phyloP scores from a whole-genome alignment of 2,797 vertebrate genomes.

The Crypturellus tataupa region DNA sequence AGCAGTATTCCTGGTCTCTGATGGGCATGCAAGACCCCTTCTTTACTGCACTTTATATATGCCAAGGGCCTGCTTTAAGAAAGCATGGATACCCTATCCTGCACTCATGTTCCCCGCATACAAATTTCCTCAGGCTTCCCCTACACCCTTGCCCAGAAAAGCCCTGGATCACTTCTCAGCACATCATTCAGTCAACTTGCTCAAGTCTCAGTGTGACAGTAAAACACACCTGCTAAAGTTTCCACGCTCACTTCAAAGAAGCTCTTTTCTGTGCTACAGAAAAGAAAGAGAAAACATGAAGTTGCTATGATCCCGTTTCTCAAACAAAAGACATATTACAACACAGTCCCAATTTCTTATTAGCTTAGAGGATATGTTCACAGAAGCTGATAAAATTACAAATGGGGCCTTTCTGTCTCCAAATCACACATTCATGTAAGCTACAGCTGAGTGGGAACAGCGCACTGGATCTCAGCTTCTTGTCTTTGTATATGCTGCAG shows the following conservation, averaged over 20 bases:
- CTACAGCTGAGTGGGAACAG: background rate
- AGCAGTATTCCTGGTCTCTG: background rate
- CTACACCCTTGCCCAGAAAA: background rate
- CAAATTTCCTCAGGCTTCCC: background rate
- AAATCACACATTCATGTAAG: background rate
- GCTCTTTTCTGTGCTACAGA: constrained; percentile 57
- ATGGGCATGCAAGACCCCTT: background rate
- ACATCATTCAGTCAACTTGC: background rate
- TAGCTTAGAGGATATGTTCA: background rate
- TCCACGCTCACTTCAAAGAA: constrained; percentile 28
- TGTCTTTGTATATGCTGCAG: background rate
- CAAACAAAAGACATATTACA: background rate
- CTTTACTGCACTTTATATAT: background rate
- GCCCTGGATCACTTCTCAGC: background rate
- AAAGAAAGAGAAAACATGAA: constrained; percentile 26
- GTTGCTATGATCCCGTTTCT: background rate
- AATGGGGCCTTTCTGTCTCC: background rate
- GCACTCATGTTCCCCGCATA: accelerated
- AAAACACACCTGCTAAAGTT: constrained; percentile 74
- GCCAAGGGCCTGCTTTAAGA: background rate
- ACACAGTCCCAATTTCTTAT: background rate
- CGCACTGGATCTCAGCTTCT: background rate
- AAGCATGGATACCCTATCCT: background rate
- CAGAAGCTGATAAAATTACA: constrained; percentile 28
- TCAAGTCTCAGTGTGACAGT: background rate